These are phyloP conservation scores for Aproaerema taeniolella DNA, from an alignment of 2,888 invertebrate species.

Conservation along the genomic window DNA sequence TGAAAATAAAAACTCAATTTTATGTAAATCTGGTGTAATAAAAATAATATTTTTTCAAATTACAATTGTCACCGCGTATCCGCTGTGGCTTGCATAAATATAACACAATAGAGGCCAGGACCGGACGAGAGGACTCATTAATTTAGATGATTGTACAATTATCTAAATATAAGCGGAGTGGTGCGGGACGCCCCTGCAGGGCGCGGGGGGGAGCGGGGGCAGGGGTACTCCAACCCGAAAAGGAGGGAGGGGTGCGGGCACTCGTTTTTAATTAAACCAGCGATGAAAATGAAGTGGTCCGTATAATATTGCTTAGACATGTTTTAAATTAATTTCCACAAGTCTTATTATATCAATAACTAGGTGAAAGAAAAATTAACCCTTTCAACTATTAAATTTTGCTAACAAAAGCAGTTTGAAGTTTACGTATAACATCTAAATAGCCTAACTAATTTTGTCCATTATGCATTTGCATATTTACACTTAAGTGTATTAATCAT, in stretches of 20 bases:
- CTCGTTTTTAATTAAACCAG: constrained; percentile 78
- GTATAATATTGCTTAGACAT: constrained; percentile 77
- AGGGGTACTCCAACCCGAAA: constrained; percentile 71
- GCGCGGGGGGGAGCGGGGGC: constrained; percentile 59
- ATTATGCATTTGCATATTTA: too few relatives aligned
- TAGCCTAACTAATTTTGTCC: too few relatives aligned
- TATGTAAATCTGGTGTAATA: too few relatives aligned
- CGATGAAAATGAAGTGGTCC: constrained; percentile 78
- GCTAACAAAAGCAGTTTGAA: too few relatives aligned
- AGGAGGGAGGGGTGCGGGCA: constrained; percentile 70
- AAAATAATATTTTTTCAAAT: constrained; percentile 50
- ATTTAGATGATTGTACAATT: constrained; percentile 79
- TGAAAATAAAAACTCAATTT: too few relatives aligned
- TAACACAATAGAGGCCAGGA: constrained; percentile 68
- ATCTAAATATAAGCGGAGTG: constrained; percentile 77
- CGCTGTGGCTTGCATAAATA: constrained; percentile 53
- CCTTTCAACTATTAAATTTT: too few relatives aligned
- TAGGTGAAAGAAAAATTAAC: constrained; percentile 40
- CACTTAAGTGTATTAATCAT: too few relatives aligned
- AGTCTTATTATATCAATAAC: constrained; percentile 53
- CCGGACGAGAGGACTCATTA: constrained; percentile 76
- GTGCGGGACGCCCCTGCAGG: constrained; percentile 68
- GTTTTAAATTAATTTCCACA: constrained; percentile 74
- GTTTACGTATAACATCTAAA: too few relatives aligned
- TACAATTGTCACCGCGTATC: constrained; percentile 61